Evolutionary conservation across 2,888 invertebrate species (phyloP), one percentile per base, ranked within the genome.

Genomic region (Hedya salicella): DNA sequence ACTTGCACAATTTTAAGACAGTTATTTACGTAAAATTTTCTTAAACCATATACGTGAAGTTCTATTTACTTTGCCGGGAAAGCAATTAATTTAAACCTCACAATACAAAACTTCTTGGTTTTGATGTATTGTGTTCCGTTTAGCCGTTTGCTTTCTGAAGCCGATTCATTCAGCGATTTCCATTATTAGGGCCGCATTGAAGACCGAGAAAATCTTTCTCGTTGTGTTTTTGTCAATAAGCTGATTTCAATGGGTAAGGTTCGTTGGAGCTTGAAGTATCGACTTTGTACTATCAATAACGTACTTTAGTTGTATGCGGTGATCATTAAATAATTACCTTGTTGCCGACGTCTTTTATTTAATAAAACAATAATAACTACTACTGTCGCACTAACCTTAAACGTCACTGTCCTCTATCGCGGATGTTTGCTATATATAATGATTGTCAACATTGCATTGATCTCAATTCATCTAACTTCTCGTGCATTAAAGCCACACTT

Each of bases 51-150:
- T 78, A 79, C 78, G 77, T 74, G 73, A 79, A 64, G 75, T 77
- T 76, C 74, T 82, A 79, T 83, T 86, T 86, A 81, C 83, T 82
- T 83, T 82, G 79, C 77, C 78, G 78, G 79, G 67, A 83, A 84
- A 85, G 88, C 89, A 89, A 90, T 91, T 89, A 89, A 90, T 89
- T 88, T 81, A 79, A 80, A 84, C 81, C 85, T 77, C 81, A 91
- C 91, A 91, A 91, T 89, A 83, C 88, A 86, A 88, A 90, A 90
- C 82, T 89, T 89, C 79, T 72, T 77, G 79, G 81, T 85, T 87
- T 85, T 88, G 88, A 88, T 85, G 88, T 83, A 88, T 90, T 91
- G 89, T 89, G 79, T 78, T 82, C 79, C 83, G 83, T 79, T 86
- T 84, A 86, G 83, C 82, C 77, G 83, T 85, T 85, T 85, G 87